Conservation (phyloP, 2,888 invertebrate species). For the Colostygia pectinataria region DNA sequence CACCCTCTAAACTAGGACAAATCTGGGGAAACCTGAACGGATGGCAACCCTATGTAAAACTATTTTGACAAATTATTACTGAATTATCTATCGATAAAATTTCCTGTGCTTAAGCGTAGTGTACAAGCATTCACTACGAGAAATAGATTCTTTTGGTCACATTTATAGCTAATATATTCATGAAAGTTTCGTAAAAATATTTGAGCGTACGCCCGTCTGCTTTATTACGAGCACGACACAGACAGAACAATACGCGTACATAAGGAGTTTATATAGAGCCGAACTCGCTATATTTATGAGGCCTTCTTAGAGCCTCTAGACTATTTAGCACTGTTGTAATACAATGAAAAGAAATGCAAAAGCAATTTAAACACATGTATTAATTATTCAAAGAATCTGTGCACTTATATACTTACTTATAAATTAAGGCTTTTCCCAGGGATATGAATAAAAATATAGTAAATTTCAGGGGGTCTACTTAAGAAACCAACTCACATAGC, state of each 20-base stretch:
- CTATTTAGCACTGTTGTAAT: slow-evolving; percentile 23
- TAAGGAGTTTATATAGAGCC: slow-evolving; percentile 50
- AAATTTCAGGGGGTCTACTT: no score
- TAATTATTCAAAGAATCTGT: no score
- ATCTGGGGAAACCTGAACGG: no score
- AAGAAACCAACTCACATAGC: slow-evolving; percentile 6
- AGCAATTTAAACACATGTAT: neutral
- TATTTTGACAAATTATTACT: no score
- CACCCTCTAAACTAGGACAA: no score
- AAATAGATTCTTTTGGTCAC: slow-evolving; percentile 79
- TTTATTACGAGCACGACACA: slow-evolving; percentile 62
- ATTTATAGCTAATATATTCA: slow-evolving; percentile 83
- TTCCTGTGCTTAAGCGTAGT: slow-evolving; percentile 26
- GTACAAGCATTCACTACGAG: slow-evolving; percentile 43
- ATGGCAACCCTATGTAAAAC: no score
- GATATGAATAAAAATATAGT: no score
- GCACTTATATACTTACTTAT: no score
- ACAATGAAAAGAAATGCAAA: slow-evolving; percentile 9
- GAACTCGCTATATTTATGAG: slow-evolving; percentile 42
- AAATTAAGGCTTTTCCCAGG: no score
- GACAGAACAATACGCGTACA: slow-evolving; percentile 53
- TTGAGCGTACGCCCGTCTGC: slow-evolving; percentile 63
- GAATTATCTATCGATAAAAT: no score
- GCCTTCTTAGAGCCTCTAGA: slow-evolving; percentile 40
- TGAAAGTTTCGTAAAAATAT: slow-evolving; percentile 80